Percentiles rank a stretch among this genome's conserved stretches.
Conservation (phyloP, 2,888 invertebrate genomes). For the Polydrusus cervinus region DNA sequence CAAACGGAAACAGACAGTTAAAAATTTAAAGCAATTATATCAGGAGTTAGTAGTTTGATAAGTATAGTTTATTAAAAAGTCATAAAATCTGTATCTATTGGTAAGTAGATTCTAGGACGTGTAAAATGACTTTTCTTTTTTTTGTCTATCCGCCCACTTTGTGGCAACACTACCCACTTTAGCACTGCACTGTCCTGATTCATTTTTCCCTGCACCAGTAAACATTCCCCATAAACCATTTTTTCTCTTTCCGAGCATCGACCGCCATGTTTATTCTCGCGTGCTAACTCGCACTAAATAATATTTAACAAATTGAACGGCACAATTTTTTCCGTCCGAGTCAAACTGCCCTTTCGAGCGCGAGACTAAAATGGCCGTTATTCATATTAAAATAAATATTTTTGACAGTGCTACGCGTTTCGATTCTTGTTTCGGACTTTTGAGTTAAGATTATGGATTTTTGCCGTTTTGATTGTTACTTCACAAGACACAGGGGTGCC, state of each 20-base stretch:
- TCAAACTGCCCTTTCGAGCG: slow-evolving; percentile 55
- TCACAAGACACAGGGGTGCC: too few relatives aligned
- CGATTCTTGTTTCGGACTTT: slow-evolving; percentile 36
- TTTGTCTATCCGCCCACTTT: too few relatives aligned
- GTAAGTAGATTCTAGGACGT: too few relatives aligned
- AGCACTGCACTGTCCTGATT: slow-evolving; percentile 27
- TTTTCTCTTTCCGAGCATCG: slow-evolving; percentile 30
- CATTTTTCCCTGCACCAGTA: slow-evolving; percentile 42
- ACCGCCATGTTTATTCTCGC: slow-evolving; percentile 60
- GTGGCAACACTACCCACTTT: neutral
- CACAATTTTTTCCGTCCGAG: slow-evolving; percentile 22
- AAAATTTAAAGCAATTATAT: too few relatives aligned
- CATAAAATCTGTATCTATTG: too few relatives aligned
- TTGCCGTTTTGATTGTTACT: too few relatives aligned
- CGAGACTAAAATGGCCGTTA: slow-evolving; percentile 54
- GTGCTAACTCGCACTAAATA: slow-evolving; percentile 58
- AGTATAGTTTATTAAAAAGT: too few relatives aligned
- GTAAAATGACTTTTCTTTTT: too few relatives aligned
- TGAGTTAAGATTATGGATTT: slow-evolving; percentile 39
- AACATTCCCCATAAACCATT: slow-evolving; percentile 42
- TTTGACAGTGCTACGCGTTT: slow-evolving; percentile 52
- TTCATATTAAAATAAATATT: slow-evolving; percentile 56
- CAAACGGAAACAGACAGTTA: too few relatives aligned
- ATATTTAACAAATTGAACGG: slow-evolving; percentile 58
- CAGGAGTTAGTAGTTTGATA: too few relatives aligned